Evolutionary conservation across 2,797 vertebrate genomes (phyloP).

Genomic region (Melanotaenia trifasciata): DNA sequence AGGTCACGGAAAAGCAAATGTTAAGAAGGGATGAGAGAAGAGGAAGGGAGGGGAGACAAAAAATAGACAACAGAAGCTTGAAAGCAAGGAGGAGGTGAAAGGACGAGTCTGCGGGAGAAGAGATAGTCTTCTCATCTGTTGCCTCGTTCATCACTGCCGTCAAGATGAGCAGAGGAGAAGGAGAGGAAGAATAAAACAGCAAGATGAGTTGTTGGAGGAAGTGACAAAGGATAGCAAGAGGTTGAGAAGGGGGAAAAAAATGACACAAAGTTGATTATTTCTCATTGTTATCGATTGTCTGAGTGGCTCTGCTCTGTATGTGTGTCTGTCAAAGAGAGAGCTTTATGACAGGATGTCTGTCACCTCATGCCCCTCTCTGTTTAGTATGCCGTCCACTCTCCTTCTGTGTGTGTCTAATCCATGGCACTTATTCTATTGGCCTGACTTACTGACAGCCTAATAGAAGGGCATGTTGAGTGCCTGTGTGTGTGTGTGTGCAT

Average conservation of each 20-base stretch:
- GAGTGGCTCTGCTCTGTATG: constrained; percentile 44
- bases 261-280: constrained; percentile 68
- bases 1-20: not conserved
- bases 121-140: constrained; percentile 15
- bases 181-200: not conserved
- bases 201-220: constrained; percentile 32
- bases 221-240: constrained; percentile 41
- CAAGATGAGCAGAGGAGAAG: not conserved
- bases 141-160: constrained; percentile 44
- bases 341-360: constrained; percentile 68
- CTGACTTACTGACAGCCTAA: constrained; percentile 79
- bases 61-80: constrained; percentile 4
- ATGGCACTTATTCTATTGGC: constrained; percentile 79
- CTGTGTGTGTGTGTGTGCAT: constrained; percentile 14
- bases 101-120: constrained; percentile 16
- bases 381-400: constrained; percentile 73
- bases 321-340: constrained; percentile 15
- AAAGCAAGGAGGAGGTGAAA: constrained; percentile 19
- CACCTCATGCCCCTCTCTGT: constrained; percentile 60
- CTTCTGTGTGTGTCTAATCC: constrained; percentile 68
- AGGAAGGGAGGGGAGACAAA: not conserved
- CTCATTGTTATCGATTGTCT: constrained; percentile 63
- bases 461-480: constrained; percentile 59
- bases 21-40: not conserved
- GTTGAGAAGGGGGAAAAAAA: constrained; percentile 38